These are phyloP conservation scores for Hippocampus barbouri DNA, from an alignment of 2,113 vertebrate genomes.

Conservation along the genomic window DNA sequence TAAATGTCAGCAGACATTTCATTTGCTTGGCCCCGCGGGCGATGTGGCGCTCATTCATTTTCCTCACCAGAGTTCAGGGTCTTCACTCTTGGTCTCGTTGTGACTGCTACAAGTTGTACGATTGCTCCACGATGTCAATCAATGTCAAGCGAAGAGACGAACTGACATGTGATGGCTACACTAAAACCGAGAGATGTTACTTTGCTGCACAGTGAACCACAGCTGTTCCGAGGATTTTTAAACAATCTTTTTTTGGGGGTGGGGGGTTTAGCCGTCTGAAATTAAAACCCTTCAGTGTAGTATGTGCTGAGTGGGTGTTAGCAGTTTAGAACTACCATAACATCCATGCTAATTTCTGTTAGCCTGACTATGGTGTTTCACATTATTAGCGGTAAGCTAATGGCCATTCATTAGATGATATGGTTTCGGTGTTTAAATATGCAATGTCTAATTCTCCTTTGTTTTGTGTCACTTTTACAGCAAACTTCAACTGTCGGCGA, in stretches of 20 bases:
- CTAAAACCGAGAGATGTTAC: neutral
- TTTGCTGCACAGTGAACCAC: neutral
- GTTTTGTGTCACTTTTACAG: no score
- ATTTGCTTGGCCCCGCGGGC: neutral
- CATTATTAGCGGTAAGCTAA: no score
- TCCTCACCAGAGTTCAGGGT: constrained; percentile 41
- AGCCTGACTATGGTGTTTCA: no score
- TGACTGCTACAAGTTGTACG: constrained; percentile 27
- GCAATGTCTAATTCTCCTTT: no score
- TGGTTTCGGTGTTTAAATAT: no score
- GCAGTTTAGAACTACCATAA: no score
- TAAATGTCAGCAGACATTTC: constrained; percentile 46
- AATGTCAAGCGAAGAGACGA: constrained; percentile 18
- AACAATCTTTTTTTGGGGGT: neutral
- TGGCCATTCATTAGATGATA: no score
- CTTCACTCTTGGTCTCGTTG: neutral
- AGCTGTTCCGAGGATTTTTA: neutral
- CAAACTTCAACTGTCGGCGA: no score
- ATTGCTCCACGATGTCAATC: constrained; percentile 35
- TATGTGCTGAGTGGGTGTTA: no score
- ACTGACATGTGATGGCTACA: neutral
- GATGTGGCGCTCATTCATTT: constrained; percentile 22
- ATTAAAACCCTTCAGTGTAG: no score
- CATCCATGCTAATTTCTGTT: no score
- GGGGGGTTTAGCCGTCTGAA: no score